Evolutionary conservation across 2,888 invertebrate genomes (phyloP).

Genomic region (Argyresthia albistria): DNA sequence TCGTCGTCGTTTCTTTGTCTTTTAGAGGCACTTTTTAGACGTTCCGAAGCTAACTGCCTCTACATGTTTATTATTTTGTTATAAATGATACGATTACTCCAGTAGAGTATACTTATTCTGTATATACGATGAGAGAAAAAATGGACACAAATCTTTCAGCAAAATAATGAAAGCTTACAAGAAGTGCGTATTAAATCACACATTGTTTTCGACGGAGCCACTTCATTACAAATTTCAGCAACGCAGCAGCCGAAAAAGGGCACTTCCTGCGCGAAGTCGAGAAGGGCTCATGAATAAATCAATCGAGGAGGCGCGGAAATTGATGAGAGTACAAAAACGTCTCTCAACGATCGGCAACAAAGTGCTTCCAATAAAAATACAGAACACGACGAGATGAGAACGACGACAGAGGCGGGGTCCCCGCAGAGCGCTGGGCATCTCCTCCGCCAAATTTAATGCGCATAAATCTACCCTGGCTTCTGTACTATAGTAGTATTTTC

Average conservation of each 20-base stretch:
- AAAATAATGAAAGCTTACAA: neutral
- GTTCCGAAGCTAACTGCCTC: neutral
- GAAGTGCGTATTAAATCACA: conserved; percentile 42
- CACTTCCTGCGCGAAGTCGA: conserved; percentile 65
- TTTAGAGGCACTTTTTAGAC: neutral
- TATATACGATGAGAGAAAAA: neutral
- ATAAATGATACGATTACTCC: too few species aligned
- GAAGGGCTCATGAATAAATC: conserved; percentile 69
- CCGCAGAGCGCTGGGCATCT: conserved; percentile 22
- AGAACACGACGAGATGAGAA: conserved; percentile 35
- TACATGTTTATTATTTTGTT: neutral
- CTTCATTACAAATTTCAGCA: conserved; percentile 65
- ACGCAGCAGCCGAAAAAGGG: conserved; percentile 51
- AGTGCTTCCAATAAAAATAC: conserved; percentile 62
- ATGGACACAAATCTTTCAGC: neutral
- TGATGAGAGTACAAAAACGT: conserved; percentile 63
- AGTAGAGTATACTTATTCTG: neutral
- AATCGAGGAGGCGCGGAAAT: conserved; percentile 67
- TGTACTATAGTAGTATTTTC: conserved; percentile 5
- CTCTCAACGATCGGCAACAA: conserved; percentile 59
- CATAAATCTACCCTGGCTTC: conserved; percentile 45
- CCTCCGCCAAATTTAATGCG: conserved; percentile 59
- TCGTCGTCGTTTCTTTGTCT: neutral
- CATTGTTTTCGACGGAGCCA: conserved; percentile 59
- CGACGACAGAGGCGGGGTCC: conserved; percentile 11